These are phyloP conservation scores for Psittacula cyanocephala DNA, from an alignment of 2,113 vertebrate genomes.

Conservation along the genomic window DNA sequence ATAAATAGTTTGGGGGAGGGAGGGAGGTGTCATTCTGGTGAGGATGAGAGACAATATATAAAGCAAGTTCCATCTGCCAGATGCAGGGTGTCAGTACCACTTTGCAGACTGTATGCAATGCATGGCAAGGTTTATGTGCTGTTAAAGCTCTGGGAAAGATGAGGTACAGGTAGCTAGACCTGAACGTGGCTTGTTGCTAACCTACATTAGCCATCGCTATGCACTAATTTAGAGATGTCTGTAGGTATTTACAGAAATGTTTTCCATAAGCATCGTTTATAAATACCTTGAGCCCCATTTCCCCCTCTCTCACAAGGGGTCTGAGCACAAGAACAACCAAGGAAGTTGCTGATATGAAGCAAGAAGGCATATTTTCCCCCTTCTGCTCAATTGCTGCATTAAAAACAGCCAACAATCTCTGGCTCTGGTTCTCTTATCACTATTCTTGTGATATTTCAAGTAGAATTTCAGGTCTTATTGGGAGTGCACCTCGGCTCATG, in stretches of 20 bases:
- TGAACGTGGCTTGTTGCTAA: background rate
- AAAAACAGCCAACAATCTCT: background rate
- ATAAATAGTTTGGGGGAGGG: rapidly evolving
- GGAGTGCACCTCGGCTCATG: background rate
- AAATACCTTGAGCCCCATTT: background rate
- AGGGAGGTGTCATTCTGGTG: background rate
- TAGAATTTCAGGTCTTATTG: background rate
- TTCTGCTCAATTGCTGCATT: background rate
- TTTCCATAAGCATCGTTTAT: background rate
- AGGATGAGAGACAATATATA: background rate
- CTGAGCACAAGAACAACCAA: background rate
- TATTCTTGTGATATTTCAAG: background rate
- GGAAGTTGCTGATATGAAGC: background rate
- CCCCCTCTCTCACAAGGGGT: background rate
- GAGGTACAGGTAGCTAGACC: background rate
- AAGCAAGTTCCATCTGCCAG: background rate
- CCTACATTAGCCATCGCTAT: background rate
- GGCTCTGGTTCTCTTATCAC: background rate
- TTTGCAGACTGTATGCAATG: background rate
- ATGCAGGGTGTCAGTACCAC: rapidly evolving
- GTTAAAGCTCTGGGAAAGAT: background rate
- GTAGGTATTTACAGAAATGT: background rate
- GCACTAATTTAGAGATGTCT: background rate
- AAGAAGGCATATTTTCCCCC: background rate
- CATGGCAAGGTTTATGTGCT: background rate